Evolutionary conservation across 2,888 invertebrate genomes (phyloP).

Genomic region (Sphecodes monilicornis): DNA sequence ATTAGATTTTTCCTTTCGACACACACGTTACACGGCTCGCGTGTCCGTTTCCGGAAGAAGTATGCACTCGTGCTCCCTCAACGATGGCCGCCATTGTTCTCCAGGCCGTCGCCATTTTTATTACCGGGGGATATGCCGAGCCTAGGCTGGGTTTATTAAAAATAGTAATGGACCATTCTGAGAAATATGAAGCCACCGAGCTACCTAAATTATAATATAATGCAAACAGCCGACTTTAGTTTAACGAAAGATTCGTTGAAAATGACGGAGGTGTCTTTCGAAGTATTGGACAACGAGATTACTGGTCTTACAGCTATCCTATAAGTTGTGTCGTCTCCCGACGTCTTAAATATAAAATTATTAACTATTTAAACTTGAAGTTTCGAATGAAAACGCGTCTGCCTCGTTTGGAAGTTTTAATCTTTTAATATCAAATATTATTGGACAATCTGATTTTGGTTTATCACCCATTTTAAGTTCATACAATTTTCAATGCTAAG

Average conservation of each 20-base stretch:
- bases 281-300: background rate
- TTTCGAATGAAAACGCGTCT: no score
- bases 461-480: no score
- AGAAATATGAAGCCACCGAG: background rate
- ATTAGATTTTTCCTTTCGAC: background rate
- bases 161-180: background rate
- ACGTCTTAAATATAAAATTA: no score
- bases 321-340: no score
- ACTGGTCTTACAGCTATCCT: background rate
- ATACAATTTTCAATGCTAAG: no score
- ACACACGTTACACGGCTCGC: background rate
- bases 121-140: background rate
- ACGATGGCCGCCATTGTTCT: conserved; percentile 3
- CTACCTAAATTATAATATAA: background rate
- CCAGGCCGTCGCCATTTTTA: background rate
- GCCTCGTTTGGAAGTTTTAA: no score
- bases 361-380: no score
- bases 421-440: no score
- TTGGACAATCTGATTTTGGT: no score
- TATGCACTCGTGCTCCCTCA: background rate
- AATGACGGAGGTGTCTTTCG: background rate
- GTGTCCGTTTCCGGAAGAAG: background rate
- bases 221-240: background rate
- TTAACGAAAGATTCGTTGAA: background rate
- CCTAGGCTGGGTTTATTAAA: background rate